Evolutionary conservation across 2,113 vertebrate species (phyloP).

Genomic region (Paraplagusia blochii): DNA sequence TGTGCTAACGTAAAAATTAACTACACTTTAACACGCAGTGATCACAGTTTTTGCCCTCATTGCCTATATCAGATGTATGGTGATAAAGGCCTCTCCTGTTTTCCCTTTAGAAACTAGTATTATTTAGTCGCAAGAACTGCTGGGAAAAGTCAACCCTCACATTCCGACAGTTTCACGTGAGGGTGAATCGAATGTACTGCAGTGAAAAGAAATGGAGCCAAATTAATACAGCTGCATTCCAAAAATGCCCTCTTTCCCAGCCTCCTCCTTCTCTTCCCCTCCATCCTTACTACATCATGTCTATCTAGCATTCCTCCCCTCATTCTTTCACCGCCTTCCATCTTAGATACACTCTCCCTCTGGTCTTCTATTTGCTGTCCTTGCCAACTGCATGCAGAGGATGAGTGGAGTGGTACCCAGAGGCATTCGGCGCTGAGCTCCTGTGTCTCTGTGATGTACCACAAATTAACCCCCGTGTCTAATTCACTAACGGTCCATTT

Average conservation of each 20-base stretch:
- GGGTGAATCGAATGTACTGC: background rate
- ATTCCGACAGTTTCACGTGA: background rate
- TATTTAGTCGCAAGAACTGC: background rate
- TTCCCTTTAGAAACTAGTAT: too few relatives aligned
- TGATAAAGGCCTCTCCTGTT: too few relatives aligned
- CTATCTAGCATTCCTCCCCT: background rate
- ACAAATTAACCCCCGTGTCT: constrained; percentile 49
- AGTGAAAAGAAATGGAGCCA: background rate
- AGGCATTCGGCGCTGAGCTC: constrained; percentile 33
- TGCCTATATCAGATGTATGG: too few relatives aligned
- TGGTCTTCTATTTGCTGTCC: constrained; percentile 24
- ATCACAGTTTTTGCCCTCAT: too few relatives aligned
- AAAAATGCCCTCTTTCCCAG: background rate
- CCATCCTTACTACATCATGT: background rate
- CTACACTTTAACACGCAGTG: too few relatives aligned
- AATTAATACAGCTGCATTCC: background rate
- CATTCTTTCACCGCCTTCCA: constrained; percentile 5
- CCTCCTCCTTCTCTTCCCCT: background rate
- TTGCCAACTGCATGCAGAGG: constrained; percentile 32
- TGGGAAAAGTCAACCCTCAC: background rate
- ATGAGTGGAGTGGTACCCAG: constrained; percentile 24
- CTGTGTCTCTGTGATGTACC: constrained; percentile 35
- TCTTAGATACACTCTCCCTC: constrained; percentile 8
- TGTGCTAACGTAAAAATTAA: too few relatives aligned
- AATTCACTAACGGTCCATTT: constrained; percentile 19